Conservation (phyloP, 2,888 invertebrate species). For the Zygothrica quintamaculata region DNA sequence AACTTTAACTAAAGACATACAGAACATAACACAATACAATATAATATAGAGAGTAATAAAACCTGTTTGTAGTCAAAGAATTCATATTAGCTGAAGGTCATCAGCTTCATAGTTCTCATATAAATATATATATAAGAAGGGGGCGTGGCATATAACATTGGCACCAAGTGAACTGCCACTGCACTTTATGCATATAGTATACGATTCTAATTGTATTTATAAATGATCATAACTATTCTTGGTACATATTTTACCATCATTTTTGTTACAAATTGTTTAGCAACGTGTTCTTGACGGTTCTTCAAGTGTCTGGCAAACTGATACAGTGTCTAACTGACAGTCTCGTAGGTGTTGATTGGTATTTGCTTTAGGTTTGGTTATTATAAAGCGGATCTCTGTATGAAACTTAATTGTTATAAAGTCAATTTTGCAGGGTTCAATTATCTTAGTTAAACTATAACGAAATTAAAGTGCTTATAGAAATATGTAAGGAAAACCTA, state of each 20-base stretch:
- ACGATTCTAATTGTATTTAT: not conserved
- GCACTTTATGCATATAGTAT: conserved; percentile 26
- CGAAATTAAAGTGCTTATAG: conserved; percentile 32
- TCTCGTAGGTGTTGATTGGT: conserved; percentile 49
- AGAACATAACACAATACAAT: not conserved
- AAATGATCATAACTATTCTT: conserved; percentile 13
- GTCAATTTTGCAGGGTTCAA: conserved; percentile 63
- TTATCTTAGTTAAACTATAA: conserved; percentile 57
- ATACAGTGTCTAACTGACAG: conserved; percentile 29
- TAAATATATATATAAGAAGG: conserved; percentile 7
- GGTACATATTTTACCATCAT: conserved; percentile 46
- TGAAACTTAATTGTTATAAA: conserved; percentile 51
- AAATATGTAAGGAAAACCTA: conserved; percentile 28
- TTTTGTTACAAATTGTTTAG: conserved; percentile 52
- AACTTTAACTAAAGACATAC: conserved; percentile 18
- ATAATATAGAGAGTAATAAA: conserved; percentile 22
- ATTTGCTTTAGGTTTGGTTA: conserved; percentile 47
- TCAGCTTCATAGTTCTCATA: conserved; percentile 53
- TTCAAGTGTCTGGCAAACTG: conserved; percentile 5
- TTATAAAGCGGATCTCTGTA: conserved; percentile 71
- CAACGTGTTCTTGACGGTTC: conserved; percentile 30
- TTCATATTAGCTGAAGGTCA: conserved; percentile 61
- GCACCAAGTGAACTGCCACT: conserved; percentile 7
- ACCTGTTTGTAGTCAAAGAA: conserved; percentile 63
- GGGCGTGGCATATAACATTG: conserved; percentile 44